Conservation (phyloP, 2,888 invertebrate genomes). For the Pachliopta kotzebuea region DNA sequence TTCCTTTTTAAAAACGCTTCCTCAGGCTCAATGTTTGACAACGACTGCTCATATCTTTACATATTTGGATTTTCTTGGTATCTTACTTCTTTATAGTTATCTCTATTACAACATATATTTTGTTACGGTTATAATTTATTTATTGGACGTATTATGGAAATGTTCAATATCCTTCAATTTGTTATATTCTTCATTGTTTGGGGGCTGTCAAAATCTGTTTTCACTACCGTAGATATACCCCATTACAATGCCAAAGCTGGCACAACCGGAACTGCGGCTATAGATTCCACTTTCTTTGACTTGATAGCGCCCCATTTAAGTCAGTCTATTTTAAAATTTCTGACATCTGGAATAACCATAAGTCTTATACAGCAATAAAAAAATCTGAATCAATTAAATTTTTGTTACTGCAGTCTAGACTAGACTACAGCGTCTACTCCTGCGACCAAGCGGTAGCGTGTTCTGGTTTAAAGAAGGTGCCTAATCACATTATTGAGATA, state of each 20-base stretch:
- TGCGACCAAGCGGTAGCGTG: too few relatives aligned
- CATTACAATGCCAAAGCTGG: neutral
- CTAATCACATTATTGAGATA: too few relatives aligned
- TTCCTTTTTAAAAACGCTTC: neutral
- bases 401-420: too few relatives aligned
- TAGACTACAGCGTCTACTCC: too few relatives aligned
- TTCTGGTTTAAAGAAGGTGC: too few relatives aligned
- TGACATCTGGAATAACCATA: too few relatives aligned
- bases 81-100: neutral
- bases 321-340: neutral
- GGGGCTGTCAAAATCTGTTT: conserved; percentile 15
- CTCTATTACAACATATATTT: neutral
- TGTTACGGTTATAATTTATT: neutral
- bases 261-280: conserved; percentile 28
- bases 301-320: conserved; percentile 14
- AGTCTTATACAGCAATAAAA: too few relatives aligned
- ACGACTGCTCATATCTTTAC: neutral
- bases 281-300: conserved; percentile 21
- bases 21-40: neutral
- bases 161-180: neutral
- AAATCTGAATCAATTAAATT: too few relatives aligned
- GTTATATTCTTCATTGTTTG: conserved; percentile 10
- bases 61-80: neutral
- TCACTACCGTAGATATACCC: conserved; percentile 1
- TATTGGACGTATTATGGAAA: neutral